Base-by-base conservation (phyloP, 2,113 vertebrate genomes). In the Cheirogaleus medius region DNA sequence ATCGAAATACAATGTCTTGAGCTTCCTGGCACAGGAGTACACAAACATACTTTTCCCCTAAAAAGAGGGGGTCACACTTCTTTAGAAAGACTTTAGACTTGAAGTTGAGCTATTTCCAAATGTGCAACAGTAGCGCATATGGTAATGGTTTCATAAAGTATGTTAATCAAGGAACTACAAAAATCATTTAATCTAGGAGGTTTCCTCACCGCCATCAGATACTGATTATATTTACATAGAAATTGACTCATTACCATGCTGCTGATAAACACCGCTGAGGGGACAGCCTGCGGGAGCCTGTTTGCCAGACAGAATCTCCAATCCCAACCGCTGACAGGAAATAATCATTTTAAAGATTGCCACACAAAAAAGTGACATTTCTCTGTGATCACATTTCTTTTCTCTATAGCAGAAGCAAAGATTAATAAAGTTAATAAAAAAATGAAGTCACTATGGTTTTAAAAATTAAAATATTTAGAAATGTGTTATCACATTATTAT, bases 211-310 rank as follows among this genome's bases (percentile, higher is more conserved):
- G 85, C 90, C 81, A 96, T 89, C 95, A 96, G 97, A 87, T 86
- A 23, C 60, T 94, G 98, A 97, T 97, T 98, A 74, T 97, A 97
- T 96, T 98, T 97, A 96, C 96, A 96, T 88, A 97, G 96, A 98
- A 98, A 96, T 52, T 49, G 95, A 78, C 97, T 96, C 89, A 95
- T 96, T 96, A 96, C 71, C 73, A 88, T 81, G 74, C 81, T 86
- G 84, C 64, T 85, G 96, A 90, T 96, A 96, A 97, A 96, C 92
- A 96, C 14, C 64, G 56, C 90, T 92, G 66, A 87, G 58, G 15
- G 58, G 78, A 94, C 69, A 95, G 64, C 34, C 69, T 85, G 69
- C 32, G 89, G 64, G 97, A 81, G 54, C 49, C 52, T 94, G 85
- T 89, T 92, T 94, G 92, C 54, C 84, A 86, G 92, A 42, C 20